Conservation (phyloP, 2,797 vertebrate species). For the Otolemur crassicaudatus region DNA sequence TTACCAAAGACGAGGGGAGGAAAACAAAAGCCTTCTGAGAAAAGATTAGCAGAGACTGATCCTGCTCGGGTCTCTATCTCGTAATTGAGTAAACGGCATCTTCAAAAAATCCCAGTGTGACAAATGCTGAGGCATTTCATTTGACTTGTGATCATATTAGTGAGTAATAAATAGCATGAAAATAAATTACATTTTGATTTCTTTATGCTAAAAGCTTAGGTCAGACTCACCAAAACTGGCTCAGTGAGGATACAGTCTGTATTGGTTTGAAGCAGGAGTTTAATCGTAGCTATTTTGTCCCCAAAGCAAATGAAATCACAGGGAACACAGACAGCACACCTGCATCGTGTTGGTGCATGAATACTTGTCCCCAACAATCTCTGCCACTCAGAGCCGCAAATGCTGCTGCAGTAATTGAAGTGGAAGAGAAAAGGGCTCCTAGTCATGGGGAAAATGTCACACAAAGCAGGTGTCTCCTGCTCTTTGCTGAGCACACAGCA, state of each 20-base stretch:
- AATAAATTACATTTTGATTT: conserved; percentile 63
- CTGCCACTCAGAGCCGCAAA: background rate
- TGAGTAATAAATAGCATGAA: conserved; percentile 60
- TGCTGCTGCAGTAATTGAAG: background rate
- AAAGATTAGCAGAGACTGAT: conserved; percentile 77
- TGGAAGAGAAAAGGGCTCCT: background rate
- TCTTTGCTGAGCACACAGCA: background rate
- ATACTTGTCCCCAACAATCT: conserved; percentile 22
- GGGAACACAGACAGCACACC: background rate
- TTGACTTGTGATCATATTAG: conserved; percentile 37
- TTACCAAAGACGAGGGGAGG: conserved; percentile 73
- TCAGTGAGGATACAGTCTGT: background rate
- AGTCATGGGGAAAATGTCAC: background rate
- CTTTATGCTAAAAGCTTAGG: conserved; percentile 39
- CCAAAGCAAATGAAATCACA: conserved; percentile 51
- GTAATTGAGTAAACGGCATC: conserved; percentile 63
- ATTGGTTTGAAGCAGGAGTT: conserved; percentile 37
- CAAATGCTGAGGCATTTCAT: conserved; percentile 36
- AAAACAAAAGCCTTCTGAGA: conserved; percentile 74
- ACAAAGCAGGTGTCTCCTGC: background rate
- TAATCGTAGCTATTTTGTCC: conserved; percentile 52
- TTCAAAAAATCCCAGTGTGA: conserved; percentile 59
- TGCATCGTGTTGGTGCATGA: background rate
- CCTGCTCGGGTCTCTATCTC: background rate
- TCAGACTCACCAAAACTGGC: conserved; percentile 3